Evolutionary conservation across 2,797 vertebrate species (phyloP).

Genomic region (Pseudomugil tenellus): DNA sequence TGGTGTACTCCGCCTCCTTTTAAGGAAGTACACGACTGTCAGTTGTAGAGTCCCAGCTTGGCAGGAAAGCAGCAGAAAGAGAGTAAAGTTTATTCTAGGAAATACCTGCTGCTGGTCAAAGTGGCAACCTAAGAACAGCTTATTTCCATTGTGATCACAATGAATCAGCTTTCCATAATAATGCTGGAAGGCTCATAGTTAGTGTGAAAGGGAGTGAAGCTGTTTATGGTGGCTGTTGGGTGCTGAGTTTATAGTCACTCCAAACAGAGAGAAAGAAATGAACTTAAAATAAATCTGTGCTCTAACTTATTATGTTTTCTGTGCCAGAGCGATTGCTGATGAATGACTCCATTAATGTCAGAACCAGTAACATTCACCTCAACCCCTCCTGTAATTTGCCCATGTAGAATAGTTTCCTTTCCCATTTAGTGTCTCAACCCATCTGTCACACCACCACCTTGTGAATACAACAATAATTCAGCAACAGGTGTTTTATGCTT

Average conservation of each 20-base stretch:
- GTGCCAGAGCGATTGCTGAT: constrained; percentile 34
- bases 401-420: constrained; percentile 58
- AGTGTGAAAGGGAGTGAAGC: neutral
- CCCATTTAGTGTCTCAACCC: constrained; percentile 22
- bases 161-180: constrained; percentile 40
- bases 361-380: constrained; percentile 35
- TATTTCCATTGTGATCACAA: constrained; percentile 57
- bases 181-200: constrained; percentile 11
- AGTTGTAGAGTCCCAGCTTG: constrained; percentile 68
- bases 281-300: constrained; percentile 12
- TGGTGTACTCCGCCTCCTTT: constrained; percentile 71
- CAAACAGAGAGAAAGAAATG: constrained; percentile 6
- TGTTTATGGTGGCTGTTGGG: neutral
- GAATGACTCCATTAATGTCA: constrained; percentile 44
- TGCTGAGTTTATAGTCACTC: constrained; percentile 3
- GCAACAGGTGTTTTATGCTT: constrained; percentile 33
- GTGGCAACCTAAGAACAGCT: constrained; percentile 61
- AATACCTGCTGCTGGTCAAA: constrained; percentile 73
- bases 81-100: constrained; percentile 70
- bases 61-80: constrained; percentile 54
- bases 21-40: constrained; percentile 76
- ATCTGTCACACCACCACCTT: constrained; percentile 17
- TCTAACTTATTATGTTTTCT: neutral
- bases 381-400: constrained; percentile 41
- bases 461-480: constrained; percentile 22